Conservation (phyloP, 2,113 vertebrate genomes). For the Brachypteracias leptosomus region DNA sequence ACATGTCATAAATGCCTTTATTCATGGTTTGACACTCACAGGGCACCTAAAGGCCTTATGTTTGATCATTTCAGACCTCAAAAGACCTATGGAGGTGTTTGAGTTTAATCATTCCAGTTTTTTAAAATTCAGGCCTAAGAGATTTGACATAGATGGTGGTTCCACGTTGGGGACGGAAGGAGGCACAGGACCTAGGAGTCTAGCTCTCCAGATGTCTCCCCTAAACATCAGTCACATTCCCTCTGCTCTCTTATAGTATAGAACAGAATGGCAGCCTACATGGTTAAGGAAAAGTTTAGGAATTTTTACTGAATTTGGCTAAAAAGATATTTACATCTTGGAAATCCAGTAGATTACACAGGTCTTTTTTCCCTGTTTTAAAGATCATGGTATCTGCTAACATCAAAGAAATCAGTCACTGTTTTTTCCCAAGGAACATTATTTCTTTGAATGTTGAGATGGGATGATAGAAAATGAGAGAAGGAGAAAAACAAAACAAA, state of each 20-base stretch:
- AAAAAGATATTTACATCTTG: background rate
- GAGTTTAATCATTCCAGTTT: background rate
- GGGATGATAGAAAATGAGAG: background rate
- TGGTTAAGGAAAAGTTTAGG: background rate
- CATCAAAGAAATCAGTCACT: background rate
- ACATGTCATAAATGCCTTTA: background rate
- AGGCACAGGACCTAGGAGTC: background rate
- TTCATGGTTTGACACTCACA: background rate
- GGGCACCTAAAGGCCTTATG: background rate
- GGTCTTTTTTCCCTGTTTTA: background rate
- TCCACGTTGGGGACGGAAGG: background rate
- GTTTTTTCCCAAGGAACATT: background rate
- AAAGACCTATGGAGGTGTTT: background rate
- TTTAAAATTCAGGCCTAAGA: background rate
- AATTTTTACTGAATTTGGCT: background rate
- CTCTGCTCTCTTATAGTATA: background rate
- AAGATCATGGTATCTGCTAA: background rate
- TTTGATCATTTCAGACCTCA: background rate
- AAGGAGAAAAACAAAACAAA: background rate
- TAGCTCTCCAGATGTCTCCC: background rate
- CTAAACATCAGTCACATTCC: background rate
- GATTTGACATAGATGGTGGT: background rate
- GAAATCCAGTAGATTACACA: background rate
- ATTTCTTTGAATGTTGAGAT: background rate
- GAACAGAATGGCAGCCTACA: background rate